Evolutionary conservation across 1,140 invertebrate species (phyloP), one percentile per base, ranked within the genome.

Genomic region (Kradibia gibbosae): DNA sequence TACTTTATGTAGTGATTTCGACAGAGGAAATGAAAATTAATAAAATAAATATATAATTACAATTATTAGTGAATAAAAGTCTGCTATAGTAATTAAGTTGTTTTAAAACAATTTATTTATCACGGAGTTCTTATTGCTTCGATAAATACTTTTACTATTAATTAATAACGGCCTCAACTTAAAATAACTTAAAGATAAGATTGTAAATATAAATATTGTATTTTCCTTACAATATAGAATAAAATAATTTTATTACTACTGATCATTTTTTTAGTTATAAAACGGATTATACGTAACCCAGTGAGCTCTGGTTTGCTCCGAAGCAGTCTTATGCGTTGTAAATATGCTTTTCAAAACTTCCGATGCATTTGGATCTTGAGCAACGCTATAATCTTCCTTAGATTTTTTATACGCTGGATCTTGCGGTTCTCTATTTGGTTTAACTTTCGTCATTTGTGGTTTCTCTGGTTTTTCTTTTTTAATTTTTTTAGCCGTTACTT

Each of bases 201-300:
- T 79, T 28, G 20, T 28, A 42, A 55, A 75, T 76, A 45, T 75
- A 70, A 42, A 62, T 73, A 72, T 22, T 45, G 20, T 28, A 42
- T n/a, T 42, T 57, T 60, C 11, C 72, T 74, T 72, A 60, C 31
- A 73, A 25, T 73, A n/a, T 13, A 72, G 50, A 80, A 73, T 78
- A 57, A 82, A 82, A 81, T 34, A 45, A 20, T 20, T 73, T 81
- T 78, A 74, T 71, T 60, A 72, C 73, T 70, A 71, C 0, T 67
- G 17, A 28, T 60, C 34, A 74, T 65, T 78, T 65, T 75, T 31
- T 93, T 92, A 98, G 93, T 97, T 98, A 91, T 98, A 99, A 88
- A 98, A 96, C 73, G 98, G 98, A 93, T 99, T 99, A 88, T 97
- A 99, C 10, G 98, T 99, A 74, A 99, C 94, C 98, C 98, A 99